Base-by-base conservation (phyloP, 2,888 invertebrate genomes). In the Dione juno region DNA sequence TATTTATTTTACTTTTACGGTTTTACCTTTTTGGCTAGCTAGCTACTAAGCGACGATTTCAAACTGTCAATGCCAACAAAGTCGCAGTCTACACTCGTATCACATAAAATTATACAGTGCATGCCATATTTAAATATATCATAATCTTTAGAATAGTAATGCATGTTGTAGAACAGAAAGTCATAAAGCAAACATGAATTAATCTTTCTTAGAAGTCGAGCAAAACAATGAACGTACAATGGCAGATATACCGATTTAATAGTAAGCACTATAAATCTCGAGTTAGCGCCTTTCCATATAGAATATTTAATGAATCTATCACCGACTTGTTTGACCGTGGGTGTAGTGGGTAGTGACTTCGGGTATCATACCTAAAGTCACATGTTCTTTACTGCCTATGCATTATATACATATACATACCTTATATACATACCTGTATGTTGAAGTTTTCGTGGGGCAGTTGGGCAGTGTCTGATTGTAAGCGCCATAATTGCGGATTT, bases 231-330 rank as follows among this genome's bases (percentile, higher is more conserved):
- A 45, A 37, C 57, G 57, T 50, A 57, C 37, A 37, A 57, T 57
- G 16, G 16, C 10, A 48, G 69, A 67, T 58, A 58, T 71, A 67
- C 63, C 48, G 66, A 50, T 66, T 63, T 68, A 35, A 57, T 66
- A 58, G 43, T 57, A 63, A 72, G 50, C 41, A 50, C 61, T 41
- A 70, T 72, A 72, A 72, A 72, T 72, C 72, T 37, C 10, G 61
- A 16, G 40, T 52, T 37, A 53, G 52, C 52, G 14, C 28, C 43
- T 61, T 61, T 61, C 59, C 43, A 61, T 67, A 67, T 52, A n/a
- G 45, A 61, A 45, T 61, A 16, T 28, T 61, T 45, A 45, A 61
- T 61, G 28, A 59, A 59, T 21, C 21, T 57, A 21, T 37, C 19
- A 19, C 50, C 16, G 57, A 37, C 16, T 50, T 19, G n/a, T 37